Evolutionary conservation across 2,113 vertebrate genomes (phyloP).

Genomic region (Rhinopithecus roxellana): DNA sequence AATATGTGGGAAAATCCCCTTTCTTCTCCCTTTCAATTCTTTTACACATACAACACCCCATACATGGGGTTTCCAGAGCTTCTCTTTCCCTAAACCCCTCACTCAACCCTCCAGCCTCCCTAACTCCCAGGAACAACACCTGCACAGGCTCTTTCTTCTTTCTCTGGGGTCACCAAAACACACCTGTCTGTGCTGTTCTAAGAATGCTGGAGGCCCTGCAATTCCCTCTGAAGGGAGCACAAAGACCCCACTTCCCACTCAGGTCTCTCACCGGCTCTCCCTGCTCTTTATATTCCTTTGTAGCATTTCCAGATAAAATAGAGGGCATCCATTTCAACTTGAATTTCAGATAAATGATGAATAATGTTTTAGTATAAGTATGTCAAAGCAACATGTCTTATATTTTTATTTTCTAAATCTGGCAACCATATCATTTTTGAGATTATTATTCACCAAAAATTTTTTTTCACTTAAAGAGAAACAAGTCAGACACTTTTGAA

Average conservation of each 20-base stretch:
- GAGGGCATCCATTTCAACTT: background rate
- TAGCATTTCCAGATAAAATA: constrained; percentile 2
- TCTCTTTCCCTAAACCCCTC: background rate
- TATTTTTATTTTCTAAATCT: constrained; percentile 35
- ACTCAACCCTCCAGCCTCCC: background rate
- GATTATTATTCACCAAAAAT: background rate
- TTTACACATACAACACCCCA: background rate
- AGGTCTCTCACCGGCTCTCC: background rate
- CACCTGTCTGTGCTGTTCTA: background rate
- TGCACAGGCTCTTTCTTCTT: background rate
- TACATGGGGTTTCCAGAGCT: background rate
- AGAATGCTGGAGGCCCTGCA: background rate
- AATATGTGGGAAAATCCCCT: constrained; percentile 23
- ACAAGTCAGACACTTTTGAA: background rate
- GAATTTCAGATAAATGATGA: background rate
- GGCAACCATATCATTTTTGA: background rate
- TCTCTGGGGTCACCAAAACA: background rate
- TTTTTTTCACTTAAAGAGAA: background rate
- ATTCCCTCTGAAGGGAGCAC: background rate
- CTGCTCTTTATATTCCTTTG: background rate
- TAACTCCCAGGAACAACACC: constrained; percentile 4
- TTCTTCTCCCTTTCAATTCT: constrained; percentile 27
- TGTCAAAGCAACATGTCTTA: background rate
- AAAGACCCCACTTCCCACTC: background rate
- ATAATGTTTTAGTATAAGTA: background rate